These are phyloP conservation scores for Pituophis catenifer DNA, from an alignment of 2,113 vertebrate species.

Conservation along the genomic window DNA sequence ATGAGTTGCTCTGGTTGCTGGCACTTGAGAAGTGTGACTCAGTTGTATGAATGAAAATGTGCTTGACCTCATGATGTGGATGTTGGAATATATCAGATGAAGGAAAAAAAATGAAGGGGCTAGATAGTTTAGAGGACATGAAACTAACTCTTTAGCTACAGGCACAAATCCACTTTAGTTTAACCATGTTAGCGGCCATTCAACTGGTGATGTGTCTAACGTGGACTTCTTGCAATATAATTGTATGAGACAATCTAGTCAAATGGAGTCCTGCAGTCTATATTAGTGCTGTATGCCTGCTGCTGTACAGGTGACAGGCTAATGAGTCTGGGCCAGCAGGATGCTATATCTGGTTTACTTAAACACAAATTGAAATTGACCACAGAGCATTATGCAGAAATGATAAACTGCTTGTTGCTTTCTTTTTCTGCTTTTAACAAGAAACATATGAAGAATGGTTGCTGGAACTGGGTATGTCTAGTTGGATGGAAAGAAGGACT, in stretches of 20 bases:
- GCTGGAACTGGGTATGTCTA: no score
- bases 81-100: not conserved
- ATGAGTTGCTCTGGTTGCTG: not conserved
- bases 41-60: not conserved
- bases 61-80: not conserved
- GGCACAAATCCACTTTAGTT: not conserved
- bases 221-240: slow-evolving; percentile 26
- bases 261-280: not conserved
- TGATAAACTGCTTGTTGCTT: slow-evolving; percentile 7
- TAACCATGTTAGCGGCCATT: slow-evolving; percentile 16
- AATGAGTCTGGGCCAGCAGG: slow-evolving; percentile 28
- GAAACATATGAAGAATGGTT: not conserved
- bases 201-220: slow-evolving; percentile 8
- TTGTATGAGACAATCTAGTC: not conserved
- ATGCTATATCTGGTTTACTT: slow-evolving; percentile 48
- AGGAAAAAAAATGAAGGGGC: no score
- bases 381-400: slow-evolving; percentile 60
- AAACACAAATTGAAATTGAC: slow-evolving; percentile 54
- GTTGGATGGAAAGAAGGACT: no score
- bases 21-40: not conserved
- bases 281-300: slow-evolving; percentile 18
- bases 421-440: not conserved
- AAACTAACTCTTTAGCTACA: not conserved
- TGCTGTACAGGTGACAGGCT: not conserved
- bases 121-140: not conserved